Conservation (phyloP, 2,113 vertebrate species). For the Larimichthys polyactis region DNA sequence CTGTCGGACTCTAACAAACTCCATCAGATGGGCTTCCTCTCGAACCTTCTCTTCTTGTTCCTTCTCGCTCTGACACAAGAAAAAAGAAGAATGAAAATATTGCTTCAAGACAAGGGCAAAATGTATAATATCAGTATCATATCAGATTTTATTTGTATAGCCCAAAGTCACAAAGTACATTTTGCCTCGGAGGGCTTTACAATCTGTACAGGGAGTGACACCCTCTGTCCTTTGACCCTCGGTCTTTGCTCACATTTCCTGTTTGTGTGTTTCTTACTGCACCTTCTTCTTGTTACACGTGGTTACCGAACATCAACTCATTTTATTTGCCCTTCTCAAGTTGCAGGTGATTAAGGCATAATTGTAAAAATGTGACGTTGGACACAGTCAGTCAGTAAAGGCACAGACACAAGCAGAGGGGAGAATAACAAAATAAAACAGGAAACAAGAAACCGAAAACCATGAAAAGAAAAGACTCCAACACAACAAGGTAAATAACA, state of each 20-base stretch:
- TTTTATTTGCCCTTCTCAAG: background rate
- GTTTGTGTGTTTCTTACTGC: background rate
- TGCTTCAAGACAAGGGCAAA: background rate
- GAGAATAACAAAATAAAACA: background rate
- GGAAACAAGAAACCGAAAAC: too few relatives aligned
- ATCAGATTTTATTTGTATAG: too few relatives aligned
- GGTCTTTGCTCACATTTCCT: background rate
- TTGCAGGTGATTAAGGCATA: background rate
- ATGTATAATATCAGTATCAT: too few relatives aligned
- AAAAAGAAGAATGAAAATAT: background rate
- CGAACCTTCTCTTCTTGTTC: slow-evolving; percentile 65
- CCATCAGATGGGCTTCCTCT: slow-evolving; percentile 77
- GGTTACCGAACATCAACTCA: background rate
- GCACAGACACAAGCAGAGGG: background rate
- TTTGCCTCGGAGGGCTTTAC: too few relatives aligned
- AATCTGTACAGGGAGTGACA: too few relatives aligned
- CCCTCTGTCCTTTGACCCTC: background rate
- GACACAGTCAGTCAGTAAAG: background rate
- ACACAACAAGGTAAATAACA: background rate
- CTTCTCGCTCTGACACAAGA: slow-evolving; percentile 68
- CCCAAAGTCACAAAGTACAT: too few relatives aligned
- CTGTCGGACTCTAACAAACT: slow-evolving; percentile 81
- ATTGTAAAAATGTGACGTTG: background rate
- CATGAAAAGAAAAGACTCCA: background rate
- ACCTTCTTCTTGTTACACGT: background rate